phyloP scores from a whole-genome alignment of 2,113 vertebrate species.

The Thymallus thymallus region DNA sequence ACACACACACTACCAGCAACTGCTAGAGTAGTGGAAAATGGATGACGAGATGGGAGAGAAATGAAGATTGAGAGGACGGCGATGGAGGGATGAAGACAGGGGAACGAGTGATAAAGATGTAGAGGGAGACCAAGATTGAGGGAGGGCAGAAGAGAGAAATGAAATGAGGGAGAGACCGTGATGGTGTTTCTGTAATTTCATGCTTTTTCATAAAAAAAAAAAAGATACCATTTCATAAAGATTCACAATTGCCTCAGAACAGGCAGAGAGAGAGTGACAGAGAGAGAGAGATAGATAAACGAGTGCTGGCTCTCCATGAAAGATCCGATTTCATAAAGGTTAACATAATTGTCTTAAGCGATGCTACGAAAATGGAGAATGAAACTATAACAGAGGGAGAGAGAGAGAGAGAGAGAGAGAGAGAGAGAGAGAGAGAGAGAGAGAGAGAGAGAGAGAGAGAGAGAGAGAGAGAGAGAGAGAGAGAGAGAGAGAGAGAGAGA shows the following conservation, averaged over 20 bases:
- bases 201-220: conserved; percentile 61
- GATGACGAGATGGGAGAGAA: conserved; percentile 21
- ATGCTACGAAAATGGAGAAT: conserved; percentile 37
- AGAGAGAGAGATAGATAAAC: conserved; percentile 56
- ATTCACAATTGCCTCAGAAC: conserved; percentile 72
- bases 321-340: conserved; percentile 14
- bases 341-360: conserved; percentile 42
- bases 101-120: conserved; percentile 42
- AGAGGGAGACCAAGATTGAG: conserved; percentile 60
- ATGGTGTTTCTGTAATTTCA: conserved; percentile 29
- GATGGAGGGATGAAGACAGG: conserved; percentile 22
- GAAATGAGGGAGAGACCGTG: conserved; percentile 35
- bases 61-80: conserved; percentile 20
- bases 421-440: conserved; percentile 31
- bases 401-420: background rate
- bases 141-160: conserved; percentile 38
- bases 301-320: background rate
- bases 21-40: conserved; percentile 12
- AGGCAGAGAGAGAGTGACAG: conserved; percentile 49
- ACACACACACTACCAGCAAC: conserved; percentile 1
- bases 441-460: too few relatives aligned
- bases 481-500: too few relatives aligned
- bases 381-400: background rate
- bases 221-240: conserved; percentile 72
- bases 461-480: too few relatives aligned